A percentile compares a stretch with the other conserved stretches of the same genome.
phyloP scores from a whole-genome alignment of 2,113 vertebrate species.

The Sclerurus mexicanus region DNA sequence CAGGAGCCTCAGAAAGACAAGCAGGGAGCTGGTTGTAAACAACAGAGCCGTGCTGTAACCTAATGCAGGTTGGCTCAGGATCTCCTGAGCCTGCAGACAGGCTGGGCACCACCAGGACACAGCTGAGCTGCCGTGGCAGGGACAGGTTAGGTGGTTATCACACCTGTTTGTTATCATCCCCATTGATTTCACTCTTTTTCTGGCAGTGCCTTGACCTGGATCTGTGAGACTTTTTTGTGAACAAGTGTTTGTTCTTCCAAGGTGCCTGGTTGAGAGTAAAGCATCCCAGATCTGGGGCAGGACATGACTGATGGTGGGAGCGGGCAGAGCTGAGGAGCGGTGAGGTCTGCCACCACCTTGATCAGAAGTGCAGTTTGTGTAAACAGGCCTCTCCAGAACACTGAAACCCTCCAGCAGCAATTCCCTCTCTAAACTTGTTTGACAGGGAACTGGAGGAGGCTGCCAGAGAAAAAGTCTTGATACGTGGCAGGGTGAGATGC shows the following conservation, averaged over 20 bases:
- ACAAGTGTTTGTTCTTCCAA: neutral
- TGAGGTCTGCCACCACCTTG: neutral
- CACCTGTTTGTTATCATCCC: neutral
- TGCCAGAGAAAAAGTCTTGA: neutral
- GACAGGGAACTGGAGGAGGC: neutral
- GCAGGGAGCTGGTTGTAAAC: neutral
- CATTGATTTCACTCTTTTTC: neutral
- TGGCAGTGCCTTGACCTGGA: neutral
- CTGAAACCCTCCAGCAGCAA: neutral
- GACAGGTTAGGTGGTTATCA: neutral
- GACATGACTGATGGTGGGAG: neutral
- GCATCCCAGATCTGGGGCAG: neutral
- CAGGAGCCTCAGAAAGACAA: neutral
- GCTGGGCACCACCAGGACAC: neutral
- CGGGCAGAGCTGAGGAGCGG: accelerated
- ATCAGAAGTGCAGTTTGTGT: neutral
- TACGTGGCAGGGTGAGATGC: accelerated
- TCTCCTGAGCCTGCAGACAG: neutral
- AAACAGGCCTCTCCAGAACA: neutral
- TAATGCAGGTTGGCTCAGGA: neutral
- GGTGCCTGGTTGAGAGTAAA: neutral
- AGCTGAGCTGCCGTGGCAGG: neutral
- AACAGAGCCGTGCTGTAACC: constrained; percentile 10
- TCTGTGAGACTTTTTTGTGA: neutral
- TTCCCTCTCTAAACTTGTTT: constrained; percentile 23